These are phyloP conservation scores for Seladonia tumulorum DNA, from an alignment of 2,888 invertebrate genomes.

Conservation along the genomic window DNA sequence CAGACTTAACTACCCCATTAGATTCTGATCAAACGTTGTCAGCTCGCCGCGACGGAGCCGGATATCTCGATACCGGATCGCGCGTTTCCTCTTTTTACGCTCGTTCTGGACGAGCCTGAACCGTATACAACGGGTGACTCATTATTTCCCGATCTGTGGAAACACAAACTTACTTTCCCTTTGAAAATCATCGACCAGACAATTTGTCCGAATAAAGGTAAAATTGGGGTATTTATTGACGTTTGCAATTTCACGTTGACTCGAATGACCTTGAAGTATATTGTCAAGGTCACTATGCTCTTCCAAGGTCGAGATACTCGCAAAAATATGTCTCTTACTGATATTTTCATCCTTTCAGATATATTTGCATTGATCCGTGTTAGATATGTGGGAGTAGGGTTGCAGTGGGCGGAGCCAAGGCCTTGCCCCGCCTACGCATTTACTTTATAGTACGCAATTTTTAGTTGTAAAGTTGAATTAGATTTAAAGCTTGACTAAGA, in stretches of 20 bases:
- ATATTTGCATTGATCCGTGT: background rate
- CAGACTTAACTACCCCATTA: background rate
- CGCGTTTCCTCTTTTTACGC: background rate
- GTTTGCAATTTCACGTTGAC: background rate
- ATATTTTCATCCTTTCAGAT: background rate
- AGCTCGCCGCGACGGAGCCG: background rate
- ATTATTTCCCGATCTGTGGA: background rate
- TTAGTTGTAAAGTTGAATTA: no score
- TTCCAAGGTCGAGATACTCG: no score
- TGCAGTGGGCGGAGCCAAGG: background rate
- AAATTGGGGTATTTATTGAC: background rate
- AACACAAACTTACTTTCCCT: background rate
- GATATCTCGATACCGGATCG: background rate
- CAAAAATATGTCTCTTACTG: background rate
- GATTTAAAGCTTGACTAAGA: no score
- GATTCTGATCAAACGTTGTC: constrained; percentile 3
- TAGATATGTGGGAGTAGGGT: background rate
- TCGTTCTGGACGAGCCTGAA: background rate
- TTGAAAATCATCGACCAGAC: background rate
- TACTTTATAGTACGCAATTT: no score
- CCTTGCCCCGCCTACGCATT: no score
- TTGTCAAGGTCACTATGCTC: background rate
- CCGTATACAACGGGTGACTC: background rate
- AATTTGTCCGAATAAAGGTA: background rate
- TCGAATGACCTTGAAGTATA: background rate